phyloP scores from a whole-genome alignment of 2,888 invertebrate species.

The Ennomos fuscantarius region DNA sequence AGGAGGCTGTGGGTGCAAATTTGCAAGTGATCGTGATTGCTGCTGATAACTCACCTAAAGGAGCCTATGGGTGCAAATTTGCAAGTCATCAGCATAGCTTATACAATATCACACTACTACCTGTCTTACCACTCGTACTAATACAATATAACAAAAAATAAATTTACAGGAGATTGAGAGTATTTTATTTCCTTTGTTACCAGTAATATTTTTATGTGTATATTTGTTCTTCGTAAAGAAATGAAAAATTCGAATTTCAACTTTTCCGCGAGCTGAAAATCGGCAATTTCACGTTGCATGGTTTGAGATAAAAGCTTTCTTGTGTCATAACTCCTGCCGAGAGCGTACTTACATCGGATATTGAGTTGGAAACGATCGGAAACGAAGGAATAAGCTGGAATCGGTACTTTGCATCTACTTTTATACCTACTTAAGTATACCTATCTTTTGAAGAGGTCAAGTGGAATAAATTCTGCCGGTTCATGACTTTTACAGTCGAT shows the following conservation, averaged over 20 bases:
- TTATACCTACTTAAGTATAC: background rate
- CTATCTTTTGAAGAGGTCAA: background rate
- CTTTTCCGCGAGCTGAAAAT: constrained; percentile 35
- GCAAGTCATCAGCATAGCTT: no score
- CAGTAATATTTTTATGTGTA: no score
- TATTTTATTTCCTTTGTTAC: no score
- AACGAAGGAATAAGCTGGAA: constrained; percentile 28
- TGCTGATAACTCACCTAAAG: no score
- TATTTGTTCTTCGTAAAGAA: background rate
- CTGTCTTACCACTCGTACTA: no score
- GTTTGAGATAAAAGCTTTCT: constrained; percentile 67
- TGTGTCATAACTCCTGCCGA: constrained; percentile 60
- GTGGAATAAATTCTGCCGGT: background rate
- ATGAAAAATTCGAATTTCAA: constrained; percentile 28
- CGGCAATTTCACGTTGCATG: constrained; percentile 42
- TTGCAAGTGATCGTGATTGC: no score
- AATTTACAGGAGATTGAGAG: no score
- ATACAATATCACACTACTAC: no score
- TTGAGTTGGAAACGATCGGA: constrained; percentile 46
- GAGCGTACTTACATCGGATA: constrained; percentile 48
- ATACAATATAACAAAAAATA: no score
- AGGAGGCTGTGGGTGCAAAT: no score
- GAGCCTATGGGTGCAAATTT: no score
- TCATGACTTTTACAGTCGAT: no score
- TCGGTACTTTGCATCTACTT: background rate